Base-by-base conservation (phyloP, 2,113 vertebrate species). In the Neogale vison region DNA sequence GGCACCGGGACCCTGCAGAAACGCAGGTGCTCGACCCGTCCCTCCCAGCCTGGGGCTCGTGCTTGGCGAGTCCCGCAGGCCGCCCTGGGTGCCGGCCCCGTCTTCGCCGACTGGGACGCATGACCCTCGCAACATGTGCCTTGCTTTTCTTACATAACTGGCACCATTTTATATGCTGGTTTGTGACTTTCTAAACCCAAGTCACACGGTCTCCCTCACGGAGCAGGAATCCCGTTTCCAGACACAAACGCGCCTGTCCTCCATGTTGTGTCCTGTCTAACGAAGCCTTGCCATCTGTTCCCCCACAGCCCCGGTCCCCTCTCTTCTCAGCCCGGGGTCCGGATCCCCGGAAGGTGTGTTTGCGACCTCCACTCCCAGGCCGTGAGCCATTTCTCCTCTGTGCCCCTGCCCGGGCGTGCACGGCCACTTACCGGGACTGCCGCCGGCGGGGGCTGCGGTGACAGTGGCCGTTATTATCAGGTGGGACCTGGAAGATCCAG, bases 401-500 rank as follows among this genome's bases (percentile, higher is more conserved):
- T 7, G 42, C 45, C 2, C 12, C 36, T 36, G 47, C 9, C 52
- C 3, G 0, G 7, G 47, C 0, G 0, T 6, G 0, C 6, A 9
- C 0, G 17, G 39, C 29, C 6, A 34, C 99, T 99, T 97, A 99
- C 99, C 97, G 20, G 98, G 91, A 82, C 97, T 97, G 89, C 98
- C 90, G 29, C 97, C 97, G 42, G 97, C 93, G 85, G 98, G 97
- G 39, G 98, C 99, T 92, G 99, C 81, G 3, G 98, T 99, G 93
- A 99, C 96, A 0, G 99, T 99, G 79, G 99, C 98, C 0, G 99
- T 99, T 36, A 99, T 96, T 0, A 99, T 97, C 95, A 99, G 98
- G 97, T 99, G 99, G 47, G 99, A 99, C 74, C 99, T 98, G 7
- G 99, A 99, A 0, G 99, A 99, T 92, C 99, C 98, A 7, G 97